These are phyloP conservation scores for Fundulus diaphanus DNA, from an alignment of 2,797 vertebrate species.

Conservation along the genomic window DNA sequence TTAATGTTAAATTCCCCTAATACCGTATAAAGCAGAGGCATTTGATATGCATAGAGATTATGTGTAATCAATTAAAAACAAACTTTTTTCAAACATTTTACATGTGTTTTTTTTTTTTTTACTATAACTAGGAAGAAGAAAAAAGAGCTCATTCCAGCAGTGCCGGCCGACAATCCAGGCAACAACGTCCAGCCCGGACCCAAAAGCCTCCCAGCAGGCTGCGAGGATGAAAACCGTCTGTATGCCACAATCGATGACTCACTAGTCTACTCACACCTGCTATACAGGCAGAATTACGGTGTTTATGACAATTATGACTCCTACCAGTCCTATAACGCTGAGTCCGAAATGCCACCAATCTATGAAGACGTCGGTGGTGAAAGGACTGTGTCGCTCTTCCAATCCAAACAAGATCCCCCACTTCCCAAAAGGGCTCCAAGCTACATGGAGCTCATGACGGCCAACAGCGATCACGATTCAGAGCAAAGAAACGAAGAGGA, in stretches of 20 bases:
- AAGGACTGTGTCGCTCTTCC: conserved; percentile 71
- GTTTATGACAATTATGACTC: conserved; percentile 69
- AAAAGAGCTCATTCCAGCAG: conserved; percentile 63
- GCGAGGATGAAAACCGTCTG: conserved; percentile 83
- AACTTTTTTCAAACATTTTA: not conserved
- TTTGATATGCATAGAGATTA: no score
- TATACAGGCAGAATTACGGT: conserved; percentile 66
- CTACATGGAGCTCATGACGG: conserved; percentile 42
- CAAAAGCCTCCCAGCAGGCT: conserved; percentile 65
- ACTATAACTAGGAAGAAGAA: conserved; percentile 78
- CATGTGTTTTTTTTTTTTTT: not conserved
- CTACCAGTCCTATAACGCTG: conserved; percentile 78
- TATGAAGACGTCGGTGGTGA: not conserved
- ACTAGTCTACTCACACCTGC: conserved; percentile 88
- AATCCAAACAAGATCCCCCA: conserved; percentile 68
- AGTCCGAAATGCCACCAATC: conserved; percentile 37
- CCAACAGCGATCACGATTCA: conserved; percentile 77
- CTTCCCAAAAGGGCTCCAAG: conserved; percentile 70
- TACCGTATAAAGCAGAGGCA: no score
- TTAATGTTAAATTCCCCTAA: no score
- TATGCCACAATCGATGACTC: conserved; percentile 92
- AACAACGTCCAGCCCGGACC: conserved; percentile 78
- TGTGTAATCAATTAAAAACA: no score
- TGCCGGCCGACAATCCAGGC: conserved; percentile 86
- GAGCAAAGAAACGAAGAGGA: conserved; percentile 27